These are phyloP conservation scores for Tenthredo distinguenda DNA, from an alignment of 2,888 invertebrate genomes.

Conservation along the genomic window DNA sequence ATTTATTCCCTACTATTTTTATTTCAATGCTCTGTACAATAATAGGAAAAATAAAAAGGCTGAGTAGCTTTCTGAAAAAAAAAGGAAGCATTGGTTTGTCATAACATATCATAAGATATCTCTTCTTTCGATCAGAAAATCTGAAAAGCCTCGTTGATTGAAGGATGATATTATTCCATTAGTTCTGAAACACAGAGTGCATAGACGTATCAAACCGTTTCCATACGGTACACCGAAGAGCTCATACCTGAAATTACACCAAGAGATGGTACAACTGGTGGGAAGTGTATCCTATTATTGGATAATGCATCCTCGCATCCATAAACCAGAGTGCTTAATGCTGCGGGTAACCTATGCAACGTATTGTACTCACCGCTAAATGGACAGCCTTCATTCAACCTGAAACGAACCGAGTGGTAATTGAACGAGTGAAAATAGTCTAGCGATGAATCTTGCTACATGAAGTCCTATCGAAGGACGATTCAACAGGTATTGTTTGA, in stretches of 20 bases:
- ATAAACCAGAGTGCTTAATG: neutral
- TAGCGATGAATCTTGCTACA: neutral
- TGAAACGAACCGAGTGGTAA: neutral
- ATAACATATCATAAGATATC: neutral
- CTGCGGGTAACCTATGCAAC: neutral
- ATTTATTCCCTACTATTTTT: neutral
- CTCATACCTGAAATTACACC: neutral
- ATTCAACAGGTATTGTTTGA: slow-evolving; percentile 2
- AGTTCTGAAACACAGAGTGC: neutral
- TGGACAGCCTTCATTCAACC: neutral
- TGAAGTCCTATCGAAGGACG: neutral
- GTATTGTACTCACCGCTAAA: neutral
- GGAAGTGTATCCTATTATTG: neutral
- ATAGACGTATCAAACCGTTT: neutral
- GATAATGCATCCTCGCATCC: neutral
- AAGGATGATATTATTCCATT: neutral
- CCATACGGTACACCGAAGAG: neutral
- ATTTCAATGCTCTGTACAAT: slow-evolving; percentile 3
- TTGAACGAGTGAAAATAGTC: neutral
- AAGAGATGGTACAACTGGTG: neutral
- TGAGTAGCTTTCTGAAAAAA: neutral
- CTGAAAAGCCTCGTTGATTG: neutral
- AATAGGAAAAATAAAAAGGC: neutral
- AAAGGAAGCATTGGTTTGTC: neutral
- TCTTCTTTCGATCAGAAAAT: neutral